A percentile compares a stretch with the other conserved stretches of the same genome.
Conservation (phyloP, 1,140 invertebrate genomes). For the Acromyrmex echinatior region DNA sequence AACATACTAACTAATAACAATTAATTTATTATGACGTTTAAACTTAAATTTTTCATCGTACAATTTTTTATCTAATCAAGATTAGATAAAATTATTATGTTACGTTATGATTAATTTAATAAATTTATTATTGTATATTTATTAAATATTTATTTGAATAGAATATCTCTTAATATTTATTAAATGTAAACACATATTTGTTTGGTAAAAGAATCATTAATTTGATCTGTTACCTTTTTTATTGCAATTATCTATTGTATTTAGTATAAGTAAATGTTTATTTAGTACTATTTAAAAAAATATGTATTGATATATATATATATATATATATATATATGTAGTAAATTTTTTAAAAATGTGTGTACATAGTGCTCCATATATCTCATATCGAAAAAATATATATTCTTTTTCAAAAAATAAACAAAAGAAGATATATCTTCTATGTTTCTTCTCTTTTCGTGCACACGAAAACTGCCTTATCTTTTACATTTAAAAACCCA, state of each 20-base stretch:
- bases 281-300: too few species aligned
- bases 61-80: background rate
- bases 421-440: background rate
- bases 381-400: background rate
- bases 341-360: too few species aligned
- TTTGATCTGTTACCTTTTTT: too few species aligned
- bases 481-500: background rate
- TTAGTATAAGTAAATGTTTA: too few species aligned
- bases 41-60: background rate
- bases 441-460: background rate
- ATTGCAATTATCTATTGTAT: too few species aligned
- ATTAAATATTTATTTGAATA: too few species aligned
- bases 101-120: background rate
- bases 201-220: too few species aligned
- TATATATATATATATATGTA: too few species aligned
- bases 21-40: constrained; percentile 21
- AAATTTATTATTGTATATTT: background rate
- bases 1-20: background rate
- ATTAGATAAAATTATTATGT: background rate
- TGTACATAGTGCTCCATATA: background rate
- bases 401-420: background rate
- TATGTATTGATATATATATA: too few species aligned
- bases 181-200: too few species aligned
- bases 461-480: background rate
- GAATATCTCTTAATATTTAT: too few species aligned